Percentiles rank a stretch among this genome's conserved stretches.
Evolutionary conservation across 2,888 invertebrate genomes (phyloP).

Genomic region (Ceraclea dissimilis): DNA sequence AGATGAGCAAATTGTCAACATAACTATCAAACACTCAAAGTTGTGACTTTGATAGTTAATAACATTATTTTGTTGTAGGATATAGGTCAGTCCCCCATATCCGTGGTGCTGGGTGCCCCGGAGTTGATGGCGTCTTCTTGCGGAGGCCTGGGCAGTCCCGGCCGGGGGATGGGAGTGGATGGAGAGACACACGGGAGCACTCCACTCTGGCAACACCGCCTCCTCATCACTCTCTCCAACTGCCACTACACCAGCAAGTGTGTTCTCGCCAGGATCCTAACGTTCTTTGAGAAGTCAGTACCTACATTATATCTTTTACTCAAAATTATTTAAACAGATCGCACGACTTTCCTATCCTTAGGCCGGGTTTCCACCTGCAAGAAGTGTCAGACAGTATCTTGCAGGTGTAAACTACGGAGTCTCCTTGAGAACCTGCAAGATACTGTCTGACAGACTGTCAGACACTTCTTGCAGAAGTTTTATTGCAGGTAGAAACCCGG

Average conservation of each 20-base stretch:
- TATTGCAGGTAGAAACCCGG: background rate
- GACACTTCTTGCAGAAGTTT: too few relatives aligned
- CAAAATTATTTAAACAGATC: too few relatives aligned
- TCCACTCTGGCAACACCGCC: slow-evolving; percentile 67
- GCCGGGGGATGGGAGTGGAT: slow-evolving; percentile 33
- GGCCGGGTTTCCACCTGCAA: too few relatives aligned
- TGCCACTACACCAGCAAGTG: slow-evolving; percentile 74
- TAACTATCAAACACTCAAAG: too few relatives aligned
- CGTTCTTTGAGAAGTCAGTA: slow-evolving; percentile 51
- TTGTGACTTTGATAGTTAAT: too few relatives aligned
- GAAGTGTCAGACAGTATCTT: too few relatives aligned
- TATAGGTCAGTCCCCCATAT: slow-evolving; percentile 36
- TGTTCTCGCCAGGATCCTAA: slow-evolving; percentile 64
- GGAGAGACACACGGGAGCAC: slow-evolving; percentile 31
- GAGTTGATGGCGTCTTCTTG: slow-evolving; percentile 27
- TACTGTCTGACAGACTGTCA: too few relatives aligned
- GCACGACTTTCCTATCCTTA: background rate
- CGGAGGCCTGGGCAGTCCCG: background rate
- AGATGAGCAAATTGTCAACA: too few relatives aligned
- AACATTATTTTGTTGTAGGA: slow-evolving; percentile 36
- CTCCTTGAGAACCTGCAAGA: too few relatives aligned
- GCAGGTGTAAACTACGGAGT: too few relatives aligned
- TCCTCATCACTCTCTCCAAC: slow-evolving; percentile 82
- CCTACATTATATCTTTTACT: background rate
- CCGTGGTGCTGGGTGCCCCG: slow-evolving; percentile 40